Evolutionary conservation across 2,797 vertebrate species (phyloP).

Genomic region (Sebastes cheni): DNA sequence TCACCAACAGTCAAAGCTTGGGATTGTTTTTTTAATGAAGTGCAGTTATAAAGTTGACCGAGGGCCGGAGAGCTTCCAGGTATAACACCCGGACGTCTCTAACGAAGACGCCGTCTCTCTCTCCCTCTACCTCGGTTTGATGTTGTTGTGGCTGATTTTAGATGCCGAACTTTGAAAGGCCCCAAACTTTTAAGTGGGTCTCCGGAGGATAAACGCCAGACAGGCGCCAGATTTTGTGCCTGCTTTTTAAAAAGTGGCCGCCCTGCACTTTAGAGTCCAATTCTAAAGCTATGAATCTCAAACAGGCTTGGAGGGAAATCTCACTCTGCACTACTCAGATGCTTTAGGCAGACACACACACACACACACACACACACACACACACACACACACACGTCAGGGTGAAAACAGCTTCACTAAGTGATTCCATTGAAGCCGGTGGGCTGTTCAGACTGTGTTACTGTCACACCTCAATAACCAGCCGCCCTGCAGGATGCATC

Average conservation of each 20-base stretch:
- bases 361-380: slow-evolving; percentile 12
- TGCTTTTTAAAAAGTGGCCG: slow-evolving; percentile 45
- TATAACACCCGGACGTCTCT: background rate
- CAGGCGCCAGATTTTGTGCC: slow-evolving; percentile 39
- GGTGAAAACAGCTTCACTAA: slow-evolving; percentile 47
- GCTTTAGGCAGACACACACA: slow-evolving; percentile 31
- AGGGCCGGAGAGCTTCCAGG: background rate
- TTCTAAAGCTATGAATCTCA: slow-evolving; percentile 74
- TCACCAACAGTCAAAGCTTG: background rate
- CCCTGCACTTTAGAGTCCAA: slow-evolving; percentile 61
- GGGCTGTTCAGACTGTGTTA: slow-evolving; percentile 38
- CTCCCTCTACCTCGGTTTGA: background rate
- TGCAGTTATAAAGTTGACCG: background rate
- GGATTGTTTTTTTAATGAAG: no score
- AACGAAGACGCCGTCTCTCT: background rate
- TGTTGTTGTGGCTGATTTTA: slow-evolving; percentile 25
- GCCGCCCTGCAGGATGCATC: slow-evolving; percentile 15
- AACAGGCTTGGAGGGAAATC: slow-evolving; percentile 61
- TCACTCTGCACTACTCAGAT: slow-evolving; percentile 39
- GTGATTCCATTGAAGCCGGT: slow-evolving; percentile 46
- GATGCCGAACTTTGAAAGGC: slow-evolving; percentile 38
- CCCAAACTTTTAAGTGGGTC: slow-evolving; percentile 54
- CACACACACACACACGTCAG: background rate
- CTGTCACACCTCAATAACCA: slow-evolving; percentile 46
- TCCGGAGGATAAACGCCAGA: slow-evolving; percentile 36